Evolutionary conservation across 2,113 vertebrate species (phyloP).

Genomic region (Entomyzon cyanotis): DNA sequence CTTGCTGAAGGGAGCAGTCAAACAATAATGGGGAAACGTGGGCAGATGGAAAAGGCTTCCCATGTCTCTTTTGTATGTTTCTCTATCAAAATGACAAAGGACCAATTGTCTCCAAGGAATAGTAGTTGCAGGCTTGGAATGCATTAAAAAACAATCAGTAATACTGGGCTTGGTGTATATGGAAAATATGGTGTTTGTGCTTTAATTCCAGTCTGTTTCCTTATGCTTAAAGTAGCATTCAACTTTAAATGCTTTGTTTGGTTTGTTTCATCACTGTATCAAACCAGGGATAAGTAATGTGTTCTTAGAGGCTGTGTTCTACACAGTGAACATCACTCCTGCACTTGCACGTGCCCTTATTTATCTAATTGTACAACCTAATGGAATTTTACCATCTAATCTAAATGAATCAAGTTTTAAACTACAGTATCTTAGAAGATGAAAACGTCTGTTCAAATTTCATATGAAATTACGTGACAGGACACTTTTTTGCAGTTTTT

Average conservation of each 20-base stretch:
- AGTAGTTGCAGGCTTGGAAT: slow-evolving; percentile 19
- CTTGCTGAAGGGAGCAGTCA: slow-evolving; percentile 1
- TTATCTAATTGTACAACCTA: neutral
- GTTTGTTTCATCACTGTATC: neutral
- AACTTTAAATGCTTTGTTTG: neutral
- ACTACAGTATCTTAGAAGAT: neutral
- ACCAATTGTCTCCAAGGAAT: slow-evolving; percentile 12
- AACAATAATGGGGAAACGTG: slow-evolving; percentile 12
- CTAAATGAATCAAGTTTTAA: neutral
- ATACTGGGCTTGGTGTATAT: neutral
- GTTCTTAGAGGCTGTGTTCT: neutral
- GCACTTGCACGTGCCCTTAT: neutral
- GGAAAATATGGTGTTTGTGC: neutral
- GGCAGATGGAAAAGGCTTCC: slow-evolving; percentile 15
- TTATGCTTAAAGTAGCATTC: neutral
- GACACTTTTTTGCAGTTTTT: neutral
- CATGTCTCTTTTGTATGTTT: slow-evolving; percentile 13
- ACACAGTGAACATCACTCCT: neutral
- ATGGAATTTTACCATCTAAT: neutral
- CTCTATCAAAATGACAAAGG: slow-evolving; percentile 45
- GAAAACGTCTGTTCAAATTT: neutral
- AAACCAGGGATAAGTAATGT: neutral
- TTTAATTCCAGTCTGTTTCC: neutral
- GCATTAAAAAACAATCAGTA: neutral
- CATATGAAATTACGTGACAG: neutral